Evolutionary conservation across 2,888 invertebrate species (phyloP).

Genomic region (Cataglyphis rosenhaueri): DNA sequence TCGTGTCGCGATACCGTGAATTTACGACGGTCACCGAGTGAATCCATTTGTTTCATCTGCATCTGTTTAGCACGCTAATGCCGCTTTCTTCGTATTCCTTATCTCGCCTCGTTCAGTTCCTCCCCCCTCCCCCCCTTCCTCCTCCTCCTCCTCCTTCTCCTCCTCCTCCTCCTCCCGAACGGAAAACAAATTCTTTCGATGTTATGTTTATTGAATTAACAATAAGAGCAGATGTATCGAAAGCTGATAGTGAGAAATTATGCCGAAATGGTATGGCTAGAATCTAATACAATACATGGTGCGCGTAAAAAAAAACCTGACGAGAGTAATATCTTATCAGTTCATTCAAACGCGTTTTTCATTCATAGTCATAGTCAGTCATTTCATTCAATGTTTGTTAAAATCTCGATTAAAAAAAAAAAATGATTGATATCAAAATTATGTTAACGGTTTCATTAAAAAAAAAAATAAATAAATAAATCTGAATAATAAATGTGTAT

Average conservation of each 20-base stretch:
- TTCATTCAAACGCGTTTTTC: neutral
- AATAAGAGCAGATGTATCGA: neutral
- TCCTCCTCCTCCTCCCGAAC: neutral
- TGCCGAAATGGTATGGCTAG: neutral
- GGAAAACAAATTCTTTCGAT: slow-evolving; percentile 28
- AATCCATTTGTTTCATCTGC: slow-evolving; percentile 85
- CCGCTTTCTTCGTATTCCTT: slow-evolving; percentile 70
- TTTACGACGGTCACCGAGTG: slow-evolving; percentile 83
- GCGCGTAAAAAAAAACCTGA: neutral
- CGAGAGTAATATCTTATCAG: neutral
- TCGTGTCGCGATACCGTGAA: slow-evolving; percentile 83
- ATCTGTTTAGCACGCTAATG: slow-evolving; percentile 84
- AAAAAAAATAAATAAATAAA: neutral
- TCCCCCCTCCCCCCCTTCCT: too few relatives aligned
- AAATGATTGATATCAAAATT: neutral
- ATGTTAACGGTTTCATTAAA: neutral
- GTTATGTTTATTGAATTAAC: slow-evolving; percentile 12
- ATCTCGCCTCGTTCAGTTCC: slow-evolving; percentile 9
- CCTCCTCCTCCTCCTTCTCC: too few relatives aligned
- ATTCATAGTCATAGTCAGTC: neutral
- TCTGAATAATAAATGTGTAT: neutral
- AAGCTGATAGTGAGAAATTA: neutral
- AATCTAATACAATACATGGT: neutral
- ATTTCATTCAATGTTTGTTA: neutral
- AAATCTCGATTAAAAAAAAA: neutral